These are phyloP conservation scores for Sebastolobus alascanus DNA, from an alignment of 2,797 vertebrate genomes.

Conservation along the genomic window DNA sequence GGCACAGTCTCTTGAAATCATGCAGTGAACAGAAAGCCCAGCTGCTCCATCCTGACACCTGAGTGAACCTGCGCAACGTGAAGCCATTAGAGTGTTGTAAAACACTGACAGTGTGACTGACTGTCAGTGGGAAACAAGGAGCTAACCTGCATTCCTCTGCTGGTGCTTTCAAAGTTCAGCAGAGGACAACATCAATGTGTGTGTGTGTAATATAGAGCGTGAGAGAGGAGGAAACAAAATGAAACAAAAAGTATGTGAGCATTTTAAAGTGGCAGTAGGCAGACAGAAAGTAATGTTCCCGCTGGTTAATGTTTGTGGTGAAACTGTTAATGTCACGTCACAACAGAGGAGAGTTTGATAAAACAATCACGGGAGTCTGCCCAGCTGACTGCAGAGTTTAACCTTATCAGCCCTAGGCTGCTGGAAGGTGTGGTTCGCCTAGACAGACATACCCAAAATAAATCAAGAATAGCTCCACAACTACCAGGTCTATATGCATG, in stretches of 20 bases:
- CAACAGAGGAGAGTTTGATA: slow-evolving; percentile 9
- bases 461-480: too few species aligned
- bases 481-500: too few species aligned
- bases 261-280: neutral
- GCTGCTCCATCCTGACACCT: slow-evolving; percentile 31
- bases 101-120: slow-evolving; percentile 15
- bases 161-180: slow-evolving; percentile 13
- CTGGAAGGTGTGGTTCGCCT: too few species aligned
- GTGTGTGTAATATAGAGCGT: neutral
- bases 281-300: slow-evolving; percentile 15
- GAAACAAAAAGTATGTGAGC: neutral
- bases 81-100: slow-evolving; percentile 36
- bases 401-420: too few species aligned
- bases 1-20: neutral
- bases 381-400: slow-evolving; percentile 29
- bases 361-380: slow-evolving; percentile 32
- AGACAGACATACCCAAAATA: too few species aligned
- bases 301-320: slow-evolving; percentile 19
- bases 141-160: slow-evolving; percentile 32
- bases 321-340: slow-evolving; percentile 3
- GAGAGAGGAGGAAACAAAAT: neutral
- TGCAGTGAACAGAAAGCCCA: neutral
- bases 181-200: slow-evolving; percentile 7
- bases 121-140: slow-evolving; percentile 28
- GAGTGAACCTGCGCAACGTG: slow-evolving; percentile 28